Percentiles rank a stretch among this genome's conserved stretches.
Conservation (phyloP, 2,113 vertebrate genomes). For the Callipepla squamata region DNA sequence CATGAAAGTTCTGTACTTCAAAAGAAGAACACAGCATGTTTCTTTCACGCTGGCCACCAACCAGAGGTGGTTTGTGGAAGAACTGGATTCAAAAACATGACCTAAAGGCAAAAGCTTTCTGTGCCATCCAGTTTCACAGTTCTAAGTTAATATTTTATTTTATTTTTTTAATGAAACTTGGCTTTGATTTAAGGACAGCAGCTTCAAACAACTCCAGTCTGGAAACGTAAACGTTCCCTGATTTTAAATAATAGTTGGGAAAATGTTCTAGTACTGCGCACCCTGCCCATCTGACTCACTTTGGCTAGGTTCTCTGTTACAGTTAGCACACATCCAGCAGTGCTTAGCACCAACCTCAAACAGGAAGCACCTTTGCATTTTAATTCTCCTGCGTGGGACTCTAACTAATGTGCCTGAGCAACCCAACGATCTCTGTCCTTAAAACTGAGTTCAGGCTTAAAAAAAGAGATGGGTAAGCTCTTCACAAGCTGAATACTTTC, state of each 20-base stretch:
- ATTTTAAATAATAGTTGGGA: background rate
- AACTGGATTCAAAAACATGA: background rate
- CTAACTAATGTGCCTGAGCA: background rate
- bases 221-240: background rate
- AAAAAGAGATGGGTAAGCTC: background rate
- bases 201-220: background rate
- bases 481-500: background rate
- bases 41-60: background rate
- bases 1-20: background rate
- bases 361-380: background rate
- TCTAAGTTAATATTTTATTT: background rate
- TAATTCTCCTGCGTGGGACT: background rate
- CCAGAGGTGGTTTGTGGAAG: background rate
- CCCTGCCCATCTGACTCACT: background rate
- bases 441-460: background rate
- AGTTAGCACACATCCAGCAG: background rate
- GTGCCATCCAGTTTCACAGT: background rate
- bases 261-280: background rate
- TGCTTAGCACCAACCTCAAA: background rate
- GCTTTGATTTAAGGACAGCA: background rate
- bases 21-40: rapidly evolving
- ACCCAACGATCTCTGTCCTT: background rate
- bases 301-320: background rate
- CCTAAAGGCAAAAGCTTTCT: background rate
- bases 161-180: background rate